Base-by-base conservation (phyloP, 2,113 vertebrate species). In the Chloroceryle aenea region DNA sequence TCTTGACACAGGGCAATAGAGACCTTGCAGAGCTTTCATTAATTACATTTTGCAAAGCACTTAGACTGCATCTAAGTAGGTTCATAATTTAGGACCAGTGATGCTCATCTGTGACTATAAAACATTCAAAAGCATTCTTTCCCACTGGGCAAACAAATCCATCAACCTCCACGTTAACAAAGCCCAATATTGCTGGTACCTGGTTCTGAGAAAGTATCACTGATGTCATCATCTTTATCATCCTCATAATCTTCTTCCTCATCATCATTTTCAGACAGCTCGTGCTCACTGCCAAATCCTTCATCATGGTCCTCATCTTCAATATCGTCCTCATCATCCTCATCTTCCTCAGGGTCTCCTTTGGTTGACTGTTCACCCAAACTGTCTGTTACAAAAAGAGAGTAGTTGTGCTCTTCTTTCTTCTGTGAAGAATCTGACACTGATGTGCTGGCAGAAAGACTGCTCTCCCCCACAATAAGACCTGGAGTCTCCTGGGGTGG, bases 401-500 rank as follows among this genome's bases (percentile, higher is more conserved):
- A 99, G 42, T 99, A 99, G 97, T 99, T 99, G 98, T 99, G 99
- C 96, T 99, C 99, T 97, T 99, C 99, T 72, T 99, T 99, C 95
- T 98, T 99, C 97, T 99, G 99, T 5, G 98, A 98, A 66, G 98
- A 97, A 87, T 98, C 98, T 14, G 98, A 98, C 10, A 98, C 97
- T 1, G 97, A 98, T 12, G 98, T 80, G 82, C 98, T 96, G 78
- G 98, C 97, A 34, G 98, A 97, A 62, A 98, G 96, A 55, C 97
- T 98, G 96, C 96, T 98, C 89, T 98, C 98, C 32, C 97, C 97
- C 22, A 85, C 97, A 8, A 93, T 50, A 6, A 98, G 89, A 87
- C 97, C 98, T 6, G 97, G 97, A 50, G 98, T 97, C 94, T 98
- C 96, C 80, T 97, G 98, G 42, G 97, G 93, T 77, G 98, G 94